These are phyloP conservation scores for Abscondita cerata DNA, from an alignment of 2,888 invertebrate genomes.

Conservation along the genomic window DNA sequence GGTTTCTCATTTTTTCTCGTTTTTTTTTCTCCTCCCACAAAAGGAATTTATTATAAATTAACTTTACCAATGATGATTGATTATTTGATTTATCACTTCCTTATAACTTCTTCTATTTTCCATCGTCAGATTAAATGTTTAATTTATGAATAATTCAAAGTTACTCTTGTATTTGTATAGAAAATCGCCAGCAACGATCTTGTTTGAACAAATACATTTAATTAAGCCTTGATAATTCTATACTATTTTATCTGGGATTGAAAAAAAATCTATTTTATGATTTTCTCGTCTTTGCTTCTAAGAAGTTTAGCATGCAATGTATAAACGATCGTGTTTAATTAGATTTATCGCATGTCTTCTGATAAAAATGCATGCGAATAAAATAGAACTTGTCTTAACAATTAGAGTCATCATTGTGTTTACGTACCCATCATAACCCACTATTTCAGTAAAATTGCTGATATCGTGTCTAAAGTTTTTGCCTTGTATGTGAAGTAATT, in stretches of 20 bases:
- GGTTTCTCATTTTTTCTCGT: slow-evolving; percentile 27
- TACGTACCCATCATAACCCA: not conserved
- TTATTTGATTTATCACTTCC: slow-evolving; percentile 26
- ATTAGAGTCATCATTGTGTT: slow-evolving; percentile 21
- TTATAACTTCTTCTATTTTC: too few relatives aligned
- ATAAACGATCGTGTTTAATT: slow-evolving; percentile 37
- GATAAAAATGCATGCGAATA: slow-evolving; percentile 28
- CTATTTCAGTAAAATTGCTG: too few relatives aligned
- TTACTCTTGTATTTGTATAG: not conserved
- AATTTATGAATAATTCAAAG: slow-evolving; percentile 23
- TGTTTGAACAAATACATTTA: slow-evolving; percentile 28
- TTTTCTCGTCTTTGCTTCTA: slow-evolving; percentile 39
- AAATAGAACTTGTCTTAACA: slow-evolving; percentile 14
- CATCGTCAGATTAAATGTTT: too few relatives aligned
- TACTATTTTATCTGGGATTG: slow-evolving; percentile 31
- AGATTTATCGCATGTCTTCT: slow-evolving; percentile 39
- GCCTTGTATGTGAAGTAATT: too few relatives aligned
- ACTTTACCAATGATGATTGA: slow-evolving; percentile 29
- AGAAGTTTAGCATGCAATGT: slow-evolving; percentile 39
- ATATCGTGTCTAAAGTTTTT: too few relatives aligned
- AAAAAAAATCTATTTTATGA: slow-evolving; percentile 37
- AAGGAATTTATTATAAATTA: slow-evolving; percentile 34
- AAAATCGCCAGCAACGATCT: slow-evolving; percentile 20
- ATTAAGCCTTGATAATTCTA: slow-evolving; percentile 29
- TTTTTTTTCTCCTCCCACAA: slow-evolving; percentile 8